These are phyloP conservation scores for Solenodon paradoxus DNA, from an alignment of 2,113 vertebrate genomes.

Conservation along the genomic window DNA sequence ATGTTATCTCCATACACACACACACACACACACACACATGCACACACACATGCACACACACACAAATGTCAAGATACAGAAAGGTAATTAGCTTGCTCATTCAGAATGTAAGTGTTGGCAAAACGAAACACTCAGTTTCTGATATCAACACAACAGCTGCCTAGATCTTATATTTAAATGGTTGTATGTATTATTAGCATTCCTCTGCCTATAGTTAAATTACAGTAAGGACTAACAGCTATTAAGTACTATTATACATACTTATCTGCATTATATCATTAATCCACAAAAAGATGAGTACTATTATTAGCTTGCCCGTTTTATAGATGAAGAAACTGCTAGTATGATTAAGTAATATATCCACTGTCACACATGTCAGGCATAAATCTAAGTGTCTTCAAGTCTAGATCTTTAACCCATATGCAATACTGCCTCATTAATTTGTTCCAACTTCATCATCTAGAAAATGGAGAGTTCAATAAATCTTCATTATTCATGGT, in stretches of 20 bases:
- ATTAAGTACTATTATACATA: neutral
- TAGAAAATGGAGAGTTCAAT: neutral
- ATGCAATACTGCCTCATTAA: neutral
- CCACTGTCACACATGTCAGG: neutral
- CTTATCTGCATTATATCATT: neutral
- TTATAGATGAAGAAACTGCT: neutral
- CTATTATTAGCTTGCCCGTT: neutral
- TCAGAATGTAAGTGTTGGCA: neutral
- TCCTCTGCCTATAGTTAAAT: neutral
- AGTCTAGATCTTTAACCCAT: neutral
- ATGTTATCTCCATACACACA: no score
- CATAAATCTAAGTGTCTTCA: neutral
- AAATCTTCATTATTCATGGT: neutral
- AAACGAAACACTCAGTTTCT: neutral
- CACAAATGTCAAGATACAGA: no score
- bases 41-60: no score
- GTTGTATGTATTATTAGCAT: neutral
- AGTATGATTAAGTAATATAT: constrained; percentile 2
- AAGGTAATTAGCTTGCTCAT: neutral
- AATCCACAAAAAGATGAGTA: neutral
- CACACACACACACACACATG: no score
- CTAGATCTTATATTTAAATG: neutral
- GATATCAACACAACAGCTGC: neutral
- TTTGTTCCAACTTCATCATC: neutral
- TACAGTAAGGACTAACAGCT: neutral